Base-by-base conservation (phyloP, 2,113 vertebrate species). In the Suricata suricatta region DNA sequence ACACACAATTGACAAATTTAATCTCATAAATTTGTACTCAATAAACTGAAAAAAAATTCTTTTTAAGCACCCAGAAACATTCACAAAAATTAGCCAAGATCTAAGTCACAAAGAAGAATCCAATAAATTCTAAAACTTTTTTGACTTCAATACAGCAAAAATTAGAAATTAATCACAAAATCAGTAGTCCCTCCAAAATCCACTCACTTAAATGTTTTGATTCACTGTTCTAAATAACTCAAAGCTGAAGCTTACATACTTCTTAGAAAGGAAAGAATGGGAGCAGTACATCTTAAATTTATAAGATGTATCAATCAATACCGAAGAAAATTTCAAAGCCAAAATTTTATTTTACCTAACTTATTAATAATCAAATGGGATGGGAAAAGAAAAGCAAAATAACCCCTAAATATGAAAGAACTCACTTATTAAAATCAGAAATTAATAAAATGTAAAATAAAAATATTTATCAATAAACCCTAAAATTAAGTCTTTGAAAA, bases 401-500 rank as follows among this genome's bases (percentile, higher is more conserved):
- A 88, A 66, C 25, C 33, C 54, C 76, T 87, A 72, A 84, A 9
- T 50, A 52, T 52, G 66, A 96, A 84, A 29, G 35, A 79, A 41
- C 88, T 2, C 33, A 74, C 29, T 88, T n/a, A 29, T 93, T 29
- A 96, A 96, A 97, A 66, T 79, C 23, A 74, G 17, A 88, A 66
- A 10, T 64, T 84, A 95, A 54, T 74, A 85, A 74, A 94, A 86
- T 57, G 64, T 54, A 52, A 91, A 74, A 68, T 33, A n/a, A 91
- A 87, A 93, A 85, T 38, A 71, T 96, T 93, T 57, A 89, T 71
- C 41, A 77, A 79, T 64, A 68, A 90, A 79, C 17, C 6, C 57
- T 87, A 74, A 81, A 93, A 68, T 10, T 83, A 57, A 74, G 72
- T 89, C 31, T 80, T 95, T 92, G n/a, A 81, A 71, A 96, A 92